Conservation (phyloP, 30 jellyfish, hydroid and myxozoan species). For the Aurelia sp. region DNA sequence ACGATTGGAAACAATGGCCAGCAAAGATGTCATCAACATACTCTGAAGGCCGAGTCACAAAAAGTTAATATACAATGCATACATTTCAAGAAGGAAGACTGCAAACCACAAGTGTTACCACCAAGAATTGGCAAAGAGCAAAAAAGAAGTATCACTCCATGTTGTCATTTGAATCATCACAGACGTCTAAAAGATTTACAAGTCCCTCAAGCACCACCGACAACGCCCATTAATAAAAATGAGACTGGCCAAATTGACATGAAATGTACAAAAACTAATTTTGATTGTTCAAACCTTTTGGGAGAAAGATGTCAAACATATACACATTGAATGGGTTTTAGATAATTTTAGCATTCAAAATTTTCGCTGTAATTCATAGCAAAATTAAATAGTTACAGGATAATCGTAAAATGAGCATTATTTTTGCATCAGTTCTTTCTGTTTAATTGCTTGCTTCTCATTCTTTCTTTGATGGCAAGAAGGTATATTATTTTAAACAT, state of each 20-base stretch:
- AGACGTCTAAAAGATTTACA: neutral
- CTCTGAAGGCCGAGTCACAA: neutral
- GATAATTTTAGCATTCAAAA: no score
- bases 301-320: no score
- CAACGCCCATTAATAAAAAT: conserved; percentile 30
- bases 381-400: no score
- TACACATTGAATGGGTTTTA: no score
- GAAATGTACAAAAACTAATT: neutral
- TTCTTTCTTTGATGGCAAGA: no score
- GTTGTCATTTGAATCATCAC: neutral
- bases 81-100: conserved; percentile 4
- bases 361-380: no score
- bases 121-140: neutral
- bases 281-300: neutral
- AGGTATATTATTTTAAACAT: no score
- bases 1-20: neutral
- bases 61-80: conserved; percentile 12
- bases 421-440: no score
- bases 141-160: neutral
- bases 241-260: neutral
- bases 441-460: no score
- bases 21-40: no score
- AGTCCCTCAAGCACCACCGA: conserved; percentile 56
- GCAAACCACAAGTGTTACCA: neutral
- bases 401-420: no score